Percentiles rank a stretch among this genome's conserved stretches.
Evolutionary conservation across 2,888 invertebrate genomes (phyloP).

Genomic region (Neocrepidodera transversa): DNA sequence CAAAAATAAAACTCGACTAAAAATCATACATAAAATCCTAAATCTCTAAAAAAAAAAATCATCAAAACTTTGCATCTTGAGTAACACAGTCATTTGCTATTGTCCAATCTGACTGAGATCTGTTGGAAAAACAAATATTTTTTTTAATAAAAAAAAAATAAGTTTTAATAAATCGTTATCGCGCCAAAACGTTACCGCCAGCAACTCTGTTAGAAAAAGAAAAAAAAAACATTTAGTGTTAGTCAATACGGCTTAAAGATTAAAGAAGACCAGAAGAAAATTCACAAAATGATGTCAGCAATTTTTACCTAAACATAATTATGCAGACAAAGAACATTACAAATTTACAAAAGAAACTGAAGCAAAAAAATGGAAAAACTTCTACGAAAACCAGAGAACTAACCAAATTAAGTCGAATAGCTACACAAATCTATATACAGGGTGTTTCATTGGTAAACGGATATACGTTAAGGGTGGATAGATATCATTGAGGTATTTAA

Average conservation of each 20-base stretch:
- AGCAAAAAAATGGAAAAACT: too few relatives aligned
- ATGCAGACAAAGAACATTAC: too few relatives aligned
- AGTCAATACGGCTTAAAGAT: constrained; percentile 1
- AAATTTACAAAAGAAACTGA: too few relatives aligned
- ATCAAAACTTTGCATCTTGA: constrained; percentile 9
- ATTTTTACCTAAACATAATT: too few relatives aligned
- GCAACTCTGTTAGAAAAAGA: constrained; percentile 22
- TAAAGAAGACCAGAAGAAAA: background rate
- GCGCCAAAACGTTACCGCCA: constrained; percentile 1
- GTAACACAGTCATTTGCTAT: constrained; percentile 16
- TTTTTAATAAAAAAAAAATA: constrained; percentile 3
- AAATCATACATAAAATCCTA: background rate
- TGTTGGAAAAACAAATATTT: constrained; percentile 17
- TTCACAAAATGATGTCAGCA: background rate
- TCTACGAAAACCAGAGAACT: too few relatives aligned
- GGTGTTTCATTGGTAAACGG: too few relatives aligned
- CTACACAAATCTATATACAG: too few relatives aligned
- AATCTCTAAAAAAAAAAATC: background rate
- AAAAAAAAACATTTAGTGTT: constrained; percentile 27
- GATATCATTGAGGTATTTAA: too few relatives aligned
- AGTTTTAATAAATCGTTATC: background rate
- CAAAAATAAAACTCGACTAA: too few relatives aligned
- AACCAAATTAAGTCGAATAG: too few relatives aligned
- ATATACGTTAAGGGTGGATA: too few relatives aligned
- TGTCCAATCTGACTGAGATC: constrained; percentile 30